Conservation (phyloP, 2,113 vertebrate genomes). For the Axis porcinus region DNA sequence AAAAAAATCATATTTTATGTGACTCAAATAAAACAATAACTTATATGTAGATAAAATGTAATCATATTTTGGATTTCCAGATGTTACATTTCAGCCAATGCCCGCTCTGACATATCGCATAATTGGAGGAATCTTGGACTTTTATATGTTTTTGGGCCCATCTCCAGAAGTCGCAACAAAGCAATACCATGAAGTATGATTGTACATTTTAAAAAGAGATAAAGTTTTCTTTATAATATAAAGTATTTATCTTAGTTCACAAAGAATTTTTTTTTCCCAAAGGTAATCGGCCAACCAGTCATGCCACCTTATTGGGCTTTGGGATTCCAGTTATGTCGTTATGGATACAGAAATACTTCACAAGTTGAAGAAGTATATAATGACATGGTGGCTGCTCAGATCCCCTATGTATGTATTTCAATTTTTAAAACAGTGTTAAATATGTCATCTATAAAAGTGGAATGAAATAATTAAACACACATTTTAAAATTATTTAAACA, state of each 20-base stretch:
- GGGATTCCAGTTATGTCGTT: conserved; percentile 95
- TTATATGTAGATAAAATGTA: not conserved
- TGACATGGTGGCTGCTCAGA: conserved; percentile 81
- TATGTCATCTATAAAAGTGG: not conserved
- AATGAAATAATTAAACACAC: not conserved
- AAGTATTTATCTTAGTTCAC: not conserved
- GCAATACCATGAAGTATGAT: conserved; percentile 89
- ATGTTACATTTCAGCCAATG: conserved; percentile 91
- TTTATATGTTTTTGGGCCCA: conserved; percentile 93
- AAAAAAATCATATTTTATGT: not conserved
- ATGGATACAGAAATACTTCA: conserved; percentile 87
- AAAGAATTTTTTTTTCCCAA: conserved; percentile 26
- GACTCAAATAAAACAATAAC: not conserved
- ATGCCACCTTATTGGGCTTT: conserved; percentile 95
- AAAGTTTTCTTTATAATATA: not conserved
- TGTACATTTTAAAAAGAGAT: not conserved
- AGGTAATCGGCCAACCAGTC: conserved; percentile 93
- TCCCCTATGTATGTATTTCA: conserved; percentile 88
- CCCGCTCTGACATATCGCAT: conserved; percentile 92
- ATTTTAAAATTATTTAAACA: not conserved
- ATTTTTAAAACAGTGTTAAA: not conserved
- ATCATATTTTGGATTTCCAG: conserved; percentile 73
- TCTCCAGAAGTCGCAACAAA: conserved; percentile 89
- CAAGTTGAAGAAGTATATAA: conserved; percentile 84
- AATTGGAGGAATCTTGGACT: conserved; percentile 92